Evolutionary conservation across 2,888 invertebrate genomes (phyloP).

Genomic region (Bibio marci): DNA sequence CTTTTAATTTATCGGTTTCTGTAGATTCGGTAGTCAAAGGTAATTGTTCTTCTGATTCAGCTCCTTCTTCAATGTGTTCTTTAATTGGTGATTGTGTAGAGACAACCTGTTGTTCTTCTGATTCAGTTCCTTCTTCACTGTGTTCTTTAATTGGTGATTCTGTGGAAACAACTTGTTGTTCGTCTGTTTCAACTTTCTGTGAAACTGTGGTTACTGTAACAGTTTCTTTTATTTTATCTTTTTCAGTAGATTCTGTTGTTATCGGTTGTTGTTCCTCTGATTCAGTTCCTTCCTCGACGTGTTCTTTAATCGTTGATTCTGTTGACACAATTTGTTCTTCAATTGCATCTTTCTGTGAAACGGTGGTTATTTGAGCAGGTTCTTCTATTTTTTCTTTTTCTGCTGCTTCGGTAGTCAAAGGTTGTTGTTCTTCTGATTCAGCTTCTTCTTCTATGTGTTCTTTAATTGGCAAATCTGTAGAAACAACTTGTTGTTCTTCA

Average conservation of each 20-base stretch:
- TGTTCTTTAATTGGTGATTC: no score
- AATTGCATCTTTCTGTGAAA: constrained; percentile 11
- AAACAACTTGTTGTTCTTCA: neutral
- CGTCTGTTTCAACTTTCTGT: neutral
- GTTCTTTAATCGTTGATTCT: no score
- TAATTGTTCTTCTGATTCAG: constrained; percentile 1
- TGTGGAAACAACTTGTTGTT: neutral
- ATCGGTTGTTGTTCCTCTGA: no score
- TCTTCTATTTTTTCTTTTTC: no score
- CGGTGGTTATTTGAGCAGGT: no score
- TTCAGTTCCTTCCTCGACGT: no score
- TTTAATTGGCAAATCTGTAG: constrained; percentile 7
- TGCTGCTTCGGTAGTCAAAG: no score
- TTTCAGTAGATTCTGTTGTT: neutral
- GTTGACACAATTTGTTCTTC: no score
- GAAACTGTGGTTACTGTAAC: neutral
- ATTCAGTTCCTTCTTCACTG: no score
- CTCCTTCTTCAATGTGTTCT: constrained; percentile 3
- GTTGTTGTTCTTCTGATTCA: constrained; percentile 1
- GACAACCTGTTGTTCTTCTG: neutral
- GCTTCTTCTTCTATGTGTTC: constrained; percentile 3
- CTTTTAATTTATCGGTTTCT: constrained; percentile 7
- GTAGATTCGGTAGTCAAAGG: no score
- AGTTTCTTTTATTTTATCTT: no score
- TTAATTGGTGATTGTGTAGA: constrained; percentile 7